Base-by-base conservation (phyloP, 92 coral and sea anemone genomes). In the Epizoanthus illoricatus region DNA sequence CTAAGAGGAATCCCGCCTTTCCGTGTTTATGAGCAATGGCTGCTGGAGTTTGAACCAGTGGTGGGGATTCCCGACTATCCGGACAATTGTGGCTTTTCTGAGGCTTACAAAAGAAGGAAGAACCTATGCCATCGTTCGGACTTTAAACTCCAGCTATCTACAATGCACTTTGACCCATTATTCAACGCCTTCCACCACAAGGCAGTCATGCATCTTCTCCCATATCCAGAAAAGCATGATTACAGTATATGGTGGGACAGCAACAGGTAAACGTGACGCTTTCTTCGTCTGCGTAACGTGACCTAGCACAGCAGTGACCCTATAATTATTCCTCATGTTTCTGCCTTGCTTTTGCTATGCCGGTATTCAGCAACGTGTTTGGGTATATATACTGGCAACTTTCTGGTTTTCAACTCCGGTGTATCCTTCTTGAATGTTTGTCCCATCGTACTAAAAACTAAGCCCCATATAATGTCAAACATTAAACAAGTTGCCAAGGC, bases 21-120 rank as follows among this genome's bases (percentile, higher is more conserved):
- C 64, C 81, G 81, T n/a, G 58, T 19, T 7, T 62, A 61, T 76
- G 81, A 76, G 23, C 42, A 62, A 21, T 76, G 81, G 81, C 59
- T 76, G 17, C 70, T 76, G 11, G 45, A 7, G 9, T 76, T 76
- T 76, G 57, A 76, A 42, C 81, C 81, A 40, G 81, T 57, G 16
- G 81, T 76, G 15, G 81, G 81, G 66, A 3, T 76, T 4, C 70
- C 24, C 1, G 81, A 76, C 10, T 76, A 76, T 62, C 16, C 70
- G 9, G 0, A n/a, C 5, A 61, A 61, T 42, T 42, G 4, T 61
- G 58, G 70, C 28, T 76, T 60, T 62, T 39, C 15, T 17, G 70
- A 76, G 41, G 81, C 55, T 36, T 8, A 41, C 58, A 4, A n/a
- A 18, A 47, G 24, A 18, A 76, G 81, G 7, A 16, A 6, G 5